Conservation (phyloP, 2,888 invertebrate genomes). For the Selenia dentaria region DNA sequence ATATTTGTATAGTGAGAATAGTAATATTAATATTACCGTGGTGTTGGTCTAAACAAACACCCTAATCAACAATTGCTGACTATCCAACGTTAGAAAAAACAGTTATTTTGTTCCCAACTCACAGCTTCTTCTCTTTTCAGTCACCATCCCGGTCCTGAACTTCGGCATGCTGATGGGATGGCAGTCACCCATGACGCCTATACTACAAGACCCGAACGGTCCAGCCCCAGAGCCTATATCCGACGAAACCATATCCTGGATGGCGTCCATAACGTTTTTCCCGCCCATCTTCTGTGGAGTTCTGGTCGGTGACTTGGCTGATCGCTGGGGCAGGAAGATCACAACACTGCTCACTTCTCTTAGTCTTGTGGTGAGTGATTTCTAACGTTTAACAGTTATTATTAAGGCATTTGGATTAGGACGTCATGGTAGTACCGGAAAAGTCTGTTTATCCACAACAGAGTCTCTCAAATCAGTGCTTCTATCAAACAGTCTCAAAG, state of each 20-base stretch:
- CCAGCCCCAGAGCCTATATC: constrained; percentile 77
- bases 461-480: no score
- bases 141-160: constrained; percentile 81
- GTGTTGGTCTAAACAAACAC: no score
- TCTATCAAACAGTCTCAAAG: no score
- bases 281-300: constrained; percentile 83
- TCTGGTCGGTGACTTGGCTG: constrained; percentile 80
- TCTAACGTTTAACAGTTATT: no score
- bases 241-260: constrained; percentile 81
- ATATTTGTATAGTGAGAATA: no score
- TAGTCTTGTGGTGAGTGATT: constrained; percentile 79
- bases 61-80: no score
- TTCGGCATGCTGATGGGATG: constrained; percentile 85
- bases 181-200: constrained; percentile 83
- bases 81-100: no score
- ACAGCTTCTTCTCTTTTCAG: constrained; percentile 58
- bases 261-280: constrained; percentile 83
- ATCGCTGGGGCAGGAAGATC: constrained; percentile 80
- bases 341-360: constrained; percentile 80
- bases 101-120: no score
- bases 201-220: constrained; percentile 71
- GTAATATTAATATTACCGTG: no score
- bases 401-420: no score
- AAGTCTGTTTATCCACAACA: no score
- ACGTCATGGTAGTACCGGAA: no score